Evolutionary conservation across 92 coral and sea anemone genomes (phyloP), one percentile per base, ranked within the genome.

Genomic region (Hydrozoanthus gracilis): DNA sequence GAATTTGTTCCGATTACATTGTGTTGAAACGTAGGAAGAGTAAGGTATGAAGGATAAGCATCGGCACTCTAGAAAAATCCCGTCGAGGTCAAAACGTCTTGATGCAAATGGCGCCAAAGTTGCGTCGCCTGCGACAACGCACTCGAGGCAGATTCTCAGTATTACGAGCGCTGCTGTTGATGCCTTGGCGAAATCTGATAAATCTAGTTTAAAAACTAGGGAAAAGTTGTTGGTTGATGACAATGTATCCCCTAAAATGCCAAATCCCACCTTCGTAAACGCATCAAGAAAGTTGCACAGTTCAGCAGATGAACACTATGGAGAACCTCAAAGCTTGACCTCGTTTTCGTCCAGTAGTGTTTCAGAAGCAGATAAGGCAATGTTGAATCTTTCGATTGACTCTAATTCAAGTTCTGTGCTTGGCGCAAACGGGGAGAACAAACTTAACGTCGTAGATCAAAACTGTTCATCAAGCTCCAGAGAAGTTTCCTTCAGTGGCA

Each of bases 161-260:
- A 80, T 94, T 65, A 96, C 99, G 13, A 92, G 69, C 86, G 99
- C 99, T 73, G 99, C 99, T 12, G 99, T 92, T 9, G 78, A 93
- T 84, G 98, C 98, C n/a, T 78, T 96, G 66, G 72, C 92, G n/a
- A 78, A 78, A 69, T 64, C 78, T 12, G 85, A 74, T 17, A 62
- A 45, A 39, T 16, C 49, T 51, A 56, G 64, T 39, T 7, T 46
- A n/a, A 67, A 18, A 50, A 27, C 78, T 62, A 85, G 39, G 16
- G 51, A 55, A 61, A 76, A 71, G 45, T 51, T 61, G 58, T 66
- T 35, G 14, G 82, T 15, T 48, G 84, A 79, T 60, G 27, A 20
- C 4, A 13, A 50, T 12, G 11, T 35, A 50, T 14, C 56, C 15
- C 9, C 86, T 50, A 39, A 49, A 51, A 83, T 73, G 62, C 44